Percentiles rank a stretch among this genome's conserved stretches.
These are phyloP conservation scores for Zaprionus gabonicus DNA, from an alignment of 1,140 invertebrate genomes.

Conservation along the genomic window DNA sequence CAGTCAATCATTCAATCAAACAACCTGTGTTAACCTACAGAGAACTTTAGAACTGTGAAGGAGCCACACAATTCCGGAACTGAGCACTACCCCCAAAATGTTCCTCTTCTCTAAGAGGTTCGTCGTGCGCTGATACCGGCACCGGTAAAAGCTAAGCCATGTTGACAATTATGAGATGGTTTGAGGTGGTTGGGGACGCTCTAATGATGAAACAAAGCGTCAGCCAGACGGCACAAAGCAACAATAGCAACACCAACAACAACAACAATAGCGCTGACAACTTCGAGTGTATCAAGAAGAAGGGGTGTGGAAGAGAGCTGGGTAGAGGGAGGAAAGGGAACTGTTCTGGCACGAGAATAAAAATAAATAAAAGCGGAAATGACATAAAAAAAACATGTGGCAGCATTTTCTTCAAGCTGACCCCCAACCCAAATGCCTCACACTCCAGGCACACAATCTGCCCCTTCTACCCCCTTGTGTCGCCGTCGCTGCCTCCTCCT, in stretches of 20 bases:
- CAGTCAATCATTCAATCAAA: neutral
- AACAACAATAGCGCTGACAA: slow-evolving; percentile 31
- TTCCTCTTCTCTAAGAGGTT: neutral
- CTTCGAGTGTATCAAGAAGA: slow-evolving; percentile 24
- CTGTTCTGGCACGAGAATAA: slow-evolving; percentile 40
- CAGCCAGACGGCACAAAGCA: slow-evolving; percentile 51
- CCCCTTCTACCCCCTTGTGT: neutral
- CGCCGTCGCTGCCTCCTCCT: neutral
- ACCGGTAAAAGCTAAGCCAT: slow-evolving; percentile 38
- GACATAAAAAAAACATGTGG: slow-evolving; percentile 79
- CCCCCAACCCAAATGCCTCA: neutral
- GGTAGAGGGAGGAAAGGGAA: neutral
- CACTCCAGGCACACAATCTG: neutral
- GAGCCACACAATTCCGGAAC: neutral
- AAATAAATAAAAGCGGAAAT: slow-evolving; percentile 78
- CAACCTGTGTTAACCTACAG: too few species aligned
- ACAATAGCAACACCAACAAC: slow-evolving; percentile 33
- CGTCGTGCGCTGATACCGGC: neutral
- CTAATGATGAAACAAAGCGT: slow-evolving; percentile 70
- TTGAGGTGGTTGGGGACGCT: neutral
- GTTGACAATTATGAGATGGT: slow-evolving; percentile 66
- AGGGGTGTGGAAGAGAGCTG: neutral
- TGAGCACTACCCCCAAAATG: neutral
- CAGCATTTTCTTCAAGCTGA: slow-evolving; percentile 61
- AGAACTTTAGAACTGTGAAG: neutral